Conservation (phyloP, 2,888 invertebrate genomes). For the Carpatolechia fugitivella region DNA sequence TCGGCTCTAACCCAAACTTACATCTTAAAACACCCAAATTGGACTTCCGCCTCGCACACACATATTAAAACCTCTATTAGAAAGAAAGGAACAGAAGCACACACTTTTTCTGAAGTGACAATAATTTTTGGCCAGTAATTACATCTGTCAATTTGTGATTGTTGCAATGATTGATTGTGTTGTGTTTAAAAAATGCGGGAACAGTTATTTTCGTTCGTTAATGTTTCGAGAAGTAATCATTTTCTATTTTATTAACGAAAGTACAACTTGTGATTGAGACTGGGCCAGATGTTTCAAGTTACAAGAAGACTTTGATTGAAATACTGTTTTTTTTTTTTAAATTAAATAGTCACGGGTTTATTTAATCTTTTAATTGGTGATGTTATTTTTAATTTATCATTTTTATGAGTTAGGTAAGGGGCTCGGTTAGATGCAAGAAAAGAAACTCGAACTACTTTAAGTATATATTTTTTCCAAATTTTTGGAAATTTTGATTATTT, state of each 20-base stretch:
- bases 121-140: slow-evolving; percentile 30
- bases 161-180: slow-evolving; percentile 24
- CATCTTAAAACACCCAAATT: slow-evolving; percentile 2
- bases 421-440: too few species aligned
- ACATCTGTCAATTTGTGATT: slow-evolving; percentile 25
- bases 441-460: too few species aligned
- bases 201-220: slow-evolving; percentile 8
- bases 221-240: slow-evolving; percentile 14
- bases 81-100: background rate
- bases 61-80: background rate
- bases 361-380: too few species aligned
- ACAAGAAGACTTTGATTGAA: too few species aligned
- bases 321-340: too few species aligned
- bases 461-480: too few species aligned
- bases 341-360: too few species aligned
- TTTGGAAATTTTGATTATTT: too few species aligned
- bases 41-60: background rate
- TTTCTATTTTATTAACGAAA: slow-evolving; percentile 15
- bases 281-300: background rate
- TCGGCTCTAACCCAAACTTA: background rate
- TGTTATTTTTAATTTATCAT: too few species aligned
- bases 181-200: slow-evolving; percentile 1
- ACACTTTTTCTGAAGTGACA: background rate
- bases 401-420: too few species aligned
- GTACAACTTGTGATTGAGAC: slow-evolving; percentile 1